phyloP scores from a whole-genome alignment of 2,888 invertebrate species.

The Nomada fabriciana region DNA sequence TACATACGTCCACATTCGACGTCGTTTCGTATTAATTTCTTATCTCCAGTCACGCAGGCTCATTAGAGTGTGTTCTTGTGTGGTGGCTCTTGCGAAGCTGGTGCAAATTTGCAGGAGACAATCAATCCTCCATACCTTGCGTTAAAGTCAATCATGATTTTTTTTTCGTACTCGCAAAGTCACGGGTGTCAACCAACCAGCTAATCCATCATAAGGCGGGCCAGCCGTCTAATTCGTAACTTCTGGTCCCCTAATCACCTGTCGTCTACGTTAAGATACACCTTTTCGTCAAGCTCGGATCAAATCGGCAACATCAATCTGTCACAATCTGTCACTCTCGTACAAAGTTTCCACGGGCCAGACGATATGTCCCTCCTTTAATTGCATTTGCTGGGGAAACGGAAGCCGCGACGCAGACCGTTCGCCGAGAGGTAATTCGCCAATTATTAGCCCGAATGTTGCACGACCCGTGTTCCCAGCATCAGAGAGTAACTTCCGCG shows the following conservation, averaged over 20 bases:
- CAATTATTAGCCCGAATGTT: slow-evolving; percentile 59
- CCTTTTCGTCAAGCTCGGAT: too few relatives aligned
- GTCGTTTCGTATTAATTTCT: background rate
- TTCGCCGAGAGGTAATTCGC: slow-evolving; percentile 48
- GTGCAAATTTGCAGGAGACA: slow-evolving; percentile 10
- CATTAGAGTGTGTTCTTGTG: background rate
- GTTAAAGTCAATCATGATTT: slow-evolving; percentile 23
- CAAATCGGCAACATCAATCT: too few relatives aligned
- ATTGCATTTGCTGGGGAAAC: slow-evolving; percentile 19
- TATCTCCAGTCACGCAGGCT: background rate
- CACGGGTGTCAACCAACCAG: slow-evolving; percentile 8
- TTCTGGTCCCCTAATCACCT: background rate
- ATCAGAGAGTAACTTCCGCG: slow-evolving; percentile 54
- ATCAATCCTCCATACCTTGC: slow-evolving; percentile 12
- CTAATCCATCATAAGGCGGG: slow-evolving; percentile 4
- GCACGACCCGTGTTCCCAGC: slow-evolving; percentile 21
- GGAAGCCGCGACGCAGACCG: background rate
- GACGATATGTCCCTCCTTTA: slow-evolving; percentile 1
- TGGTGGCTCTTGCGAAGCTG: background rate
- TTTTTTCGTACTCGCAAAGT: slow-evolving; percentile 18
- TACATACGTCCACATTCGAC: background rate
- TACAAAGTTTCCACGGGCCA: too few relatives aligned
- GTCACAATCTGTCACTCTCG: too few relatives aligned
- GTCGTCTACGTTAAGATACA: too few relatives aligned
- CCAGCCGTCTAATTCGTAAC: slow-evolving; percentile 8